Percentiles rank a stretch among this genome's conserved stretches.
phyloP scores from a whole-genome alignment of 92 coral and sea anemone species.

The Zoanthus sociatus region DNA sequence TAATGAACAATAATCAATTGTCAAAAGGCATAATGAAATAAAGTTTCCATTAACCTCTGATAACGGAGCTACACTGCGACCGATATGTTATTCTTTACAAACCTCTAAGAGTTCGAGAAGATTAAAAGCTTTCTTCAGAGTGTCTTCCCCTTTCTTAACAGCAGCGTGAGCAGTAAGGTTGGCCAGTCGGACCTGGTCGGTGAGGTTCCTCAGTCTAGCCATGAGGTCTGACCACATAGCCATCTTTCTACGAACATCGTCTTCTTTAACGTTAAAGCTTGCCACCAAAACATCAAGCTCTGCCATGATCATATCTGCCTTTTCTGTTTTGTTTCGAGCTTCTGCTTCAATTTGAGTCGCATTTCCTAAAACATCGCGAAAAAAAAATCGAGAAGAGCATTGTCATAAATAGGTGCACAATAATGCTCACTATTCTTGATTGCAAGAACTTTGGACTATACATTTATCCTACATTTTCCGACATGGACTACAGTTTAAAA shows the following conservation, averaged over 20 bases:
- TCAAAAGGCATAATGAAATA: too few species aligned
- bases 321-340: constrained; percentile 56
- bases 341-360: constrained; percentile 64
- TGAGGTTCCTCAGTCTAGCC: constrained; percentile 69
- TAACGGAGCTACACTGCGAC: too few species aligned
- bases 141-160: constrained; percentile 82
- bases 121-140: constrained; percentile 72
- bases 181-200: constrained; percentile 77
- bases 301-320: constrained; percentile 69
- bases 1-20: too few species aligned
- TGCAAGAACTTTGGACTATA: too few species aligned
- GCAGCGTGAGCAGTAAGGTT: constrained; percentile 92
- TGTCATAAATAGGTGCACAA: background rate
- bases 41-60: too few species aligned
- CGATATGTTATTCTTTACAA: background rate
- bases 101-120: constrained; percentile 80
- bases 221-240: constrained; percentile 84
- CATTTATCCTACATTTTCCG: too few species aligned
- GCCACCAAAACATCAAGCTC: constrained; percentile 69
- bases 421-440: too few species aligned
- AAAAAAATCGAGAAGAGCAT: background rate
- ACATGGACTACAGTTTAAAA: too few species aligned
- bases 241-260: constrained; percentile 86
- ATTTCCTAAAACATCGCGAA: constrained; percentile 43
- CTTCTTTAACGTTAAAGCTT: constrained; percentile 78